Evolutionary conservation across 2,113 vertebrate genomes (phyloP), one percentile per base, ranked within the genome.

Genomic region (Parus major): DNA sequence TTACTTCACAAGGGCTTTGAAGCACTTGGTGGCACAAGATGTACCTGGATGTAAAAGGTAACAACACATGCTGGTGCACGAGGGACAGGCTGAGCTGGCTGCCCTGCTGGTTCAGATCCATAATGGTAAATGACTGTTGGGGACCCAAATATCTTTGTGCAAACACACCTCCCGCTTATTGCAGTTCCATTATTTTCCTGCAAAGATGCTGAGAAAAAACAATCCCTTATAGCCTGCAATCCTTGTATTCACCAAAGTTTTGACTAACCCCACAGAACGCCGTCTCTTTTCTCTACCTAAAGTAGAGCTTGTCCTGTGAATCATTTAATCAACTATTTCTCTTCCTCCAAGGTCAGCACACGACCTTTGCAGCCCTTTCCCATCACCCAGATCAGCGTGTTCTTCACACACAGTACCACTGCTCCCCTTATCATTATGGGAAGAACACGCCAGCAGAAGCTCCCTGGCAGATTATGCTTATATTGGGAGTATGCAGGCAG

Each of bases 41-140:
- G 12, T 41, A 56, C 36, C 66, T 21, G 44, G 33, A 60, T 41
- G 23, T 39, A 28, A 77, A 80, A 73, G 56, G 35, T 31, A 89
- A 53, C 44, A 49, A 12, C 6, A 31, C 0, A 2, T 11, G 41
- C 35, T 66, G 63, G 49, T 55, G 25, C 65, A 79, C 0, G 0
- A 72, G 55, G 41, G 61, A 49, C 44, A 76, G 57, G 21, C 28
- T 52, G 71, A 92, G 61, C 33, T 73, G 59, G 63, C 31, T 42
- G 46, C 55, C 50, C 27, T 31, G 35, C 18, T 70, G 52, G 36
- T 27, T 90, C 79, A 82, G 9, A 76, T 56, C 68, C 41, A 5
- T 12, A n/a, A 57, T 4, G 29, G 68, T 12, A n/a, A 83, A 65
- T 1, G 4, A 90, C 50, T 61, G 27, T 1, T 55, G 29, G 20